Evolutionary conservation across 2,113 vertebrate species (phyloP), one percentile per base, ranked within the genome.

Genomic region (Bubo bubo): DNA sequence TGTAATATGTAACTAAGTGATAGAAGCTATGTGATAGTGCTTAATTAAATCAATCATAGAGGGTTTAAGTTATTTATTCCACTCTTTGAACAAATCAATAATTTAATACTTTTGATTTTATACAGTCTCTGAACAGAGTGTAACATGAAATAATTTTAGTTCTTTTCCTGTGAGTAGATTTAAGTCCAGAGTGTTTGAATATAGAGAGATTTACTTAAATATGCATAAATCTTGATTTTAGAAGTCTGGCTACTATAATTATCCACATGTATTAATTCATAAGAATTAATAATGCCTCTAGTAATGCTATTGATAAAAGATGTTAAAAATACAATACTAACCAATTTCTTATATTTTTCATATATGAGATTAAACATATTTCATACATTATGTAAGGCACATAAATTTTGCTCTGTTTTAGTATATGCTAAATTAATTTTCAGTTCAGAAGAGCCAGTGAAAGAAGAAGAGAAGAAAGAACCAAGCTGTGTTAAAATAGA

Each of bases 401-500:
- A 47, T 83, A 27, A 82, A 27, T 80, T 92, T 80, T 93, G 5
- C 53, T 35, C 5, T 53, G 12, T 56, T 95, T 87, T 92, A 91
- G 81, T 88, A 93, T 81, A 76, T 14, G 24, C 23, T 68, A 63
- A 72, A 67, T 72, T 94, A 14, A 43, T 90, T 88, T 97, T 94
- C 39, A 98, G 98, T 77, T 96, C 74, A 85, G 97, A 97, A 66
- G 96, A 97, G 27, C 93, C 94, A 80, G 76, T 97, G 39, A 98
- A 98, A 89, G 98, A 98, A 87, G 98, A 98, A 95, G 98, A 97
- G 83, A 98, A 98, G 58, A 98, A 88, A 92, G 98, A 98, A 41
- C 93, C 97, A 81, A 97, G 77, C 32, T 96, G 98, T 94, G 96
- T 99, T 43, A 98, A 99, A 88, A 97, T 99, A 96, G 99, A 99